Conservation (phyloP, 2,888 invertebrate genomes). For the Eledona agricola region DNA sequence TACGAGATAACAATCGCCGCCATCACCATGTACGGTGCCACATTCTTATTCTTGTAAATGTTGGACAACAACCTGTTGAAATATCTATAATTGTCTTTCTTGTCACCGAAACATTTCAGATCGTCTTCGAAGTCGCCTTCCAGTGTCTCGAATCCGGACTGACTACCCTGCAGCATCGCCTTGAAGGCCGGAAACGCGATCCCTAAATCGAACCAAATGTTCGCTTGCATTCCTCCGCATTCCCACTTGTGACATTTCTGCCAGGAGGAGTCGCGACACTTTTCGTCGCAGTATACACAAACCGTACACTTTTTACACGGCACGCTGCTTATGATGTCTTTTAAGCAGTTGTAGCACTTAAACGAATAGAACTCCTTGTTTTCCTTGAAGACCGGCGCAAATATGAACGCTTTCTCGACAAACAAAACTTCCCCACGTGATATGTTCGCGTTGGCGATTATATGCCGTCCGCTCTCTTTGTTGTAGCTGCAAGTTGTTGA, state of each 20-base stretch:
- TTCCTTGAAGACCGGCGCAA: slow-evolving; percentile 72
- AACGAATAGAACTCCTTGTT: slow-evolving; percentile 62
- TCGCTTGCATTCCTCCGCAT: slow-evolving; percentile 71
- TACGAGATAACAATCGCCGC: slow-evolving; percentile 74
- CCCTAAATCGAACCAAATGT: slow-evolving; percentile 75
- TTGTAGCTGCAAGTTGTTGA: slow-evolving; percentile 61
- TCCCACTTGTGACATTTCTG: slow-evolving; percentile 74
- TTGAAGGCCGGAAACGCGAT: slow-evolving; percentile 81
- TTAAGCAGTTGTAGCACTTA: slow-evolving; percentile 79
- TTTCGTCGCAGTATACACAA: slow-evolving; percentile 73
- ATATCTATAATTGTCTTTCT: slow-evolving; percentile 67
- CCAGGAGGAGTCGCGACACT: slow-evolving; percentile 69
- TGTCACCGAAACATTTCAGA: slow-evolving; percentile 61
- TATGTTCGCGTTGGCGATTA: slow-evolving; percentile 69
- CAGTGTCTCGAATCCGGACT: slow-evolving; percentile 58
- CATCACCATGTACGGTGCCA: slow-evolving; percentile 77
- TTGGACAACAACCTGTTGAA: slow-evolving; percentile 80
- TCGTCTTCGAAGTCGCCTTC: slow-evolving; percentile 58
- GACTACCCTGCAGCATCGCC: slow-evolving; percentile 67
- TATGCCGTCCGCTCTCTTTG: slow-evolving; percentile 71
- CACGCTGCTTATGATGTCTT: slow-evolving; percentile 67
- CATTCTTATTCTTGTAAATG: slow-evolving; percentile 71
- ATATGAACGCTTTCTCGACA: slow-evolving; percentile 82
- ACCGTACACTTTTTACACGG: slow-evolving; percentile 75
- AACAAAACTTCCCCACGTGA: slow-evolving; percentile 78